Base-by-base conservation (phyloP, 2,888 invertebrate species). In the Sinotaia quadrata region DNA sequence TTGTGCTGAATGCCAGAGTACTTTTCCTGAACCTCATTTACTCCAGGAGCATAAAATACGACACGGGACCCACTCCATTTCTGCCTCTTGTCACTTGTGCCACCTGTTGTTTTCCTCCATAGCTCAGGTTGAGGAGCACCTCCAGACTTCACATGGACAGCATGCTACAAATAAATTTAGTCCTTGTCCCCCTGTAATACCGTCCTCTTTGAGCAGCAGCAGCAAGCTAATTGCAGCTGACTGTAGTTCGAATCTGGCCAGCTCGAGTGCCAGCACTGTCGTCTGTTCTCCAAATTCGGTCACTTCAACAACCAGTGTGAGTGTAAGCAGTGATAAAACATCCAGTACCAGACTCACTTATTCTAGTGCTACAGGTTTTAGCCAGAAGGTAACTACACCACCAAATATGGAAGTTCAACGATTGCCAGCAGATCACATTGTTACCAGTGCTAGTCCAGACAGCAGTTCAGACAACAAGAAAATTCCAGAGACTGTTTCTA, bases 371-470 rank as follows among this genome's bases (percentile, higher is more conserved):
- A 31, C 63, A 2, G 27, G 24, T 29, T 65, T 65, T 31, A 65
- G 47, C 21, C 21, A 69, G 24, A 67, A 52, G 24, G 69, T 73
- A 10, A 67, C 67, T 27, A 73, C 73, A 3, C 73, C 73, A 7
- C 63, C 67, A 21, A 67, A 67, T 15, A 31, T 73, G 60, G 68
- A 73, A 37, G 60, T 75, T 18, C 67, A 71, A 44, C 68, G 73
- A 18, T 31, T 73, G 21, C 75, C 80, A 12, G 82, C 83, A 2
- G 82, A 83, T 51, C 76, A 77, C 12, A 78, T 77, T 31, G 78
- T 79, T 8, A 76, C 79, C 4, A 73, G 71, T 27, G 81, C 77
- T 36, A 81, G 81, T 63, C 81, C 83, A 7, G 83, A 83, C 67
- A 82, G 81, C 70, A 82, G 82, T 60, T 80, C 76, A 65, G 80